These are phyloP conservation scores for Nautilus pompilius DNA, from an alignment of 1,140 invertebrate species.

Conservation along the genomic window DNA sequence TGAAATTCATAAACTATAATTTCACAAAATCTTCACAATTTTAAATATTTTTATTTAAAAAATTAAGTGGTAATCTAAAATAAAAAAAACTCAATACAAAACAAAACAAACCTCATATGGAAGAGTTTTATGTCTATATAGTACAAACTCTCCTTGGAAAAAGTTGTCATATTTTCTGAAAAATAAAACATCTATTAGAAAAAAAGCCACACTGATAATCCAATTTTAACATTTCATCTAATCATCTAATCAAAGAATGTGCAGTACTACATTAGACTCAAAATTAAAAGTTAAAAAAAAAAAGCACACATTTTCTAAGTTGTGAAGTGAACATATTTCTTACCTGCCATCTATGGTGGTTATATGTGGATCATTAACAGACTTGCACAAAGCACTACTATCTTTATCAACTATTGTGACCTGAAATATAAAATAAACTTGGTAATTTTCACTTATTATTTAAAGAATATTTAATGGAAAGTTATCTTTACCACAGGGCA, in stretches of 20 bases:
- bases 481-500: not conserved
- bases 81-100: too few species aligned
- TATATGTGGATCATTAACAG: slow-evolving; percentile 32
- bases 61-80: too few species aligned
- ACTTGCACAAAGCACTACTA: slow-evolving; percentile 18
- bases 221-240: not conserved
- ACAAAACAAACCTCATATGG: slow-evolving; percentile 20
- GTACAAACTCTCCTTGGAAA: slow-evolving; percentile 39
- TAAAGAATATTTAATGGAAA: not conserved
- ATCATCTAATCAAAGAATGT: too few species aligned
- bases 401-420: slow-evolving; percentile 24
- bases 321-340: too few species aligned
- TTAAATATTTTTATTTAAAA: too few species aligned
- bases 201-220: not conserved
- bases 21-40: too few species aligned
- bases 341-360: slow-evolving; percentile 32
- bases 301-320: not conserved
- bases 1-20: too few species aligned
- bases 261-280: too few species aligned
- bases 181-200: slow-evolving; percentile 11
- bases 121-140: slow-evolving; percentile 19
- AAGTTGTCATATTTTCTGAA: slow-evolving; percentile 44
- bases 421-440: slow-evolving; percentile 19
- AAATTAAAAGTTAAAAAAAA: not conserved
- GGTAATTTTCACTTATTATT: not conserved